These are phyloP conservation scores for Sphinx pinastri DNA, from an alignment of 2,888 invertebrate species.

Conservation along the genomic window DNA sequence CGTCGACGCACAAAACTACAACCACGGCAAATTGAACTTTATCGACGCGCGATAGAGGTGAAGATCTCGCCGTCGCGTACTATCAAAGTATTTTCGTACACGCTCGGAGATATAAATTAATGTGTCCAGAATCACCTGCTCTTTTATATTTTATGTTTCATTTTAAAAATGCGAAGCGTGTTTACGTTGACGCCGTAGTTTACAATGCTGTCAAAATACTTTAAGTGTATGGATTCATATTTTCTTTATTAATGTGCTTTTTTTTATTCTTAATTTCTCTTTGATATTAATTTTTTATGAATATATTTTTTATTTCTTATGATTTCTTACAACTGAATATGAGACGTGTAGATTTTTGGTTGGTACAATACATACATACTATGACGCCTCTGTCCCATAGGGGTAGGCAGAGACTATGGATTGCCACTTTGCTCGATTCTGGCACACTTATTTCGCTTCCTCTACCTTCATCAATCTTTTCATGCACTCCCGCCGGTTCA, in stretches of 20 bases:
- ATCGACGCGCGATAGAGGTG: not conserved
- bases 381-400: no score
- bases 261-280: not conserved
- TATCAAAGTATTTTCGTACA: constrained; percentile 22
- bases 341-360: no score
- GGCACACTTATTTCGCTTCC: no score
- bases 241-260: constrained; percentile 16
- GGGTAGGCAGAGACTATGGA: no score
- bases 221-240: constrained; percentile 21
- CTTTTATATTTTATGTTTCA: constrained; percentile 56
- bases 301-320: not conserved
- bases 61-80: not conserved
- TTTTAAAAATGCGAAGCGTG: constrained; percentile 56
- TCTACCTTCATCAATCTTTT: no score
- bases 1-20: not conserved
- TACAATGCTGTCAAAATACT: constrained; percentile 36
- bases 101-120: constrained; percentile 58
- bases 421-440: no score
- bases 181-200: constrained; percentile 50
- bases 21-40: not conserved
- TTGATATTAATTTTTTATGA: constrained; percentile 10
- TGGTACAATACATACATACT: no score
- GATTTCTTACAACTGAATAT: not conserved
- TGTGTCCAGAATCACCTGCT: constrained; percentile 67
- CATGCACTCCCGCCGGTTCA: no score